Conservation (phyloP, 1,140 invertebrate species). For the Pseudomyrmex cubaensis region DNA sequence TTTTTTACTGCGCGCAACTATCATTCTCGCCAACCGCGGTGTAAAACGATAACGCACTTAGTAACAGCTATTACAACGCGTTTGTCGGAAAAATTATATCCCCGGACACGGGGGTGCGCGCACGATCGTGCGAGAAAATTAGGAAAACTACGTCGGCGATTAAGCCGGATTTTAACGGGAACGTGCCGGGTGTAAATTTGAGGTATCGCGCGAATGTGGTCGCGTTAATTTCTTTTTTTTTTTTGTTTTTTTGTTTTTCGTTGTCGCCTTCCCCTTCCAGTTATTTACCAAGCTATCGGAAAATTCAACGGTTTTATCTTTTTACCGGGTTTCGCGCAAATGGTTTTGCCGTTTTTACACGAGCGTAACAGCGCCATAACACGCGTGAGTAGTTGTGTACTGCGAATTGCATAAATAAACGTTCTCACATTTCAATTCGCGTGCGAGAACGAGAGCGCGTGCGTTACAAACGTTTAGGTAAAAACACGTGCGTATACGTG, state of each 20-base stretch:
- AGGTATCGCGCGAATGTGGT: slow-evolving; percentile 38
- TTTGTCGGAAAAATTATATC: slow-evolving; percentile 29
- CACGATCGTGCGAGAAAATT: slow-evolving; percentile 23
- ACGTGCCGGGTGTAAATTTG: slow-evolving; percentile 43
- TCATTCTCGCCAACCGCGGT: background rate
- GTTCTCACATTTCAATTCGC: slow-evolving; percentile 43
- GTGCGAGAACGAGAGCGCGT: slow-evolving; percentile 5
- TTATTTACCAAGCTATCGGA: slow-evolving; percentile 57
- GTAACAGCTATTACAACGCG: background rate
- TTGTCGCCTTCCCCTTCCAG: background rate
- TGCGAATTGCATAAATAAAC: slow-evolving; percentile 51
- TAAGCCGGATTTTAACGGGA: slow-evolving; percentile 44
- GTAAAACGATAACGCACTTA: background rate
- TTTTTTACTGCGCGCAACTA: too few relatives aligned
- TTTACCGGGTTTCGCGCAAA: slow-evolving; percentile 12
- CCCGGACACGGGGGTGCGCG: background rate
- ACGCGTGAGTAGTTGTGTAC: slow-evolving; percentile 17
- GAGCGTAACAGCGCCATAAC: slow-evolving; percentile 44
- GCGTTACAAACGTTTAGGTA: background rate
- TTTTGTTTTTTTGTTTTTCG: slow-evolving; percentile 18
- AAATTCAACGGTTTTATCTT: slow-evolving; percentile 52
- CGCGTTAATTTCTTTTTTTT: slow-evolving; percentile 16
- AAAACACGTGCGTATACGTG: background rate
- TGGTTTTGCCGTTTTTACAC: slow-evolving; percentile 40
- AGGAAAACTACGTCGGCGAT: slow-evolving; percentile 14